Base-by-base conservation (phyloP, 1,140 invertebrate species). In the Sipha flava region DNA sequence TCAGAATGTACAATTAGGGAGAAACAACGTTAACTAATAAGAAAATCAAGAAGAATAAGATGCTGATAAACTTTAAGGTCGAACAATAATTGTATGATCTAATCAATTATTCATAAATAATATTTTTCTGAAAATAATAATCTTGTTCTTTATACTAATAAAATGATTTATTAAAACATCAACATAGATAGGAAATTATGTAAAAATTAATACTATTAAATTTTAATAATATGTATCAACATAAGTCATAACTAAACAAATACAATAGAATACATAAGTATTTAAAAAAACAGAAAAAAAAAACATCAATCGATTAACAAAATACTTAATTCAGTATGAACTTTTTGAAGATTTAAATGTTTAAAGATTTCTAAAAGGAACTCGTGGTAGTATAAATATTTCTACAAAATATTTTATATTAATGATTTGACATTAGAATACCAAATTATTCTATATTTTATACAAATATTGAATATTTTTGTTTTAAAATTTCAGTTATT, bases 231-330 rank as follows among this genome's bases (percentile, higher is more conserved):
- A 66, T n/a, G n/a, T n/a, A n/a, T n/a, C n/a, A n/a, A n/a, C n/a
- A n/a, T n/a, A n/a, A n/a, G n/a, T n/a, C 10, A 66, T 16, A 40
- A 66, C 64, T 66, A 66, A 66, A 66, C 29, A 66, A 66, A 66
- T 23, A 66, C 37, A 66, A 14, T 66, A 43, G n/a, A 66, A 66
- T 66, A n/a, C n/a, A 66, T 6, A 66, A 12, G 64, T 66, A 66
- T 16, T 54, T 21, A 43, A 43, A 43, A 66, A 64, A 59, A 10
- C 37, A 66, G 18, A 43, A 43, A 43, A 66, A 64, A 59, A 10
- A 66, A 66, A 40, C 21, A 23, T 43, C 12, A 43, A 66, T 43
- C 21, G 34, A n/a, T 26, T 43, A 26, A 66, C 64, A 66, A 66
- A 40, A 43, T 21, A 66, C 43, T 43, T 43, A 12, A 2, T 66